phyloP scores from a whole-genome alignment of 2,113 vertebrate species.

The Rhipidura dahli region DNA sequence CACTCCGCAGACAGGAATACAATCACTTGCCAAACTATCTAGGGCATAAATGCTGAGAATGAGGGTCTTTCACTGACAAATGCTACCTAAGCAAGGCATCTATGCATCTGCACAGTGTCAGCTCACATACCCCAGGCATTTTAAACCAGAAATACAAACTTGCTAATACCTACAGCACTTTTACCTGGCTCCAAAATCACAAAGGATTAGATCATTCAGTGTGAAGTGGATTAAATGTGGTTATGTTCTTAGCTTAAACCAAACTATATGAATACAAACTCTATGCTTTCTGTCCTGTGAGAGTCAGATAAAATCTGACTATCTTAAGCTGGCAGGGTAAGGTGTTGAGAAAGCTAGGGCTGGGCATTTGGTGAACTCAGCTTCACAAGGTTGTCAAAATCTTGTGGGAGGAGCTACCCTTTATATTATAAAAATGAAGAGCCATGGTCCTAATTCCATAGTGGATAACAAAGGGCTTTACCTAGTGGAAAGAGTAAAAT shows the following conservation, averaged over 20 bases:
- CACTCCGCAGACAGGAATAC: background rate
- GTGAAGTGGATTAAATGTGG: background rate
- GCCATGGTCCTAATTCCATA: background rate
- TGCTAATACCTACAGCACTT: background rate
- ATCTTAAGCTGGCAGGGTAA: background rate
- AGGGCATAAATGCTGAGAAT: background rate
- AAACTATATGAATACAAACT: background rate
- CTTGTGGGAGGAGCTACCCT: background rate
- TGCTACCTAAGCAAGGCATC: background rate
- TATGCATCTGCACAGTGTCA: background rate
- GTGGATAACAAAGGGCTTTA: background rate
- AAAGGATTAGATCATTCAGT: background rate
- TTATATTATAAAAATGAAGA: background rate
- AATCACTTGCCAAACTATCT: background rate
- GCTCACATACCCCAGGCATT: background rate
- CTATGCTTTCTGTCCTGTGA: background rate
- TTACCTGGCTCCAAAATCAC: background rate
- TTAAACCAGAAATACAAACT: background rate
- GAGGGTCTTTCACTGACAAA: background rate
- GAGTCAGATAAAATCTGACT: background rate
- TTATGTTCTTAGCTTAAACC: background rate
- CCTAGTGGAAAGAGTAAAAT: background rate
- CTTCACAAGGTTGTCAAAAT: background rate
- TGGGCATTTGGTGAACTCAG: background rate
- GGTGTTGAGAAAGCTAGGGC: background rate